Conservation (phyloP, 2,113 vertebrate genomes). For the Diadophis punctatus region DNA sequence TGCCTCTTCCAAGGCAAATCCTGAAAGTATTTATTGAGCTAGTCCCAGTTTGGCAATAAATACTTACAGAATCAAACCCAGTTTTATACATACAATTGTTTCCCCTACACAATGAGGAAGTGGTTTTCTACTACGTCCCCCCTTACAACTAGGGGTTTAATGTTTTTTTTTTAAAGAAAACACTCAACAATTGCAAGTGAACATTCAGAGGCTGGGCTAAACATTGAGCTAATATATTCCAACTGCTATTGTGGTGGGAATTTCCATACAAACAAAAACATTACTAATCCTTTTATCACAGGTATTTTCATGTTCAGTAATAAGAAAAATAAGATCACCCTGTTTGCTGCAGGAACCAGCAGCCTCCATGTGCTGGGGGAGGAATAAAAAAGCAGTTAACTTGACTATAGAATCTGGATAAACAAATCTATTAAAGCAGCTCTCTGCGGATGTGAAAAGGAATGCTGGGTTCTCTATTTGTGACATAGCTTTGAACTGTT, state of each 20-base stretch:
- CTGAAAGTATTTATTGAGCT: background rate
- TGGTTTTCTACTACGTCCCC: background rate
- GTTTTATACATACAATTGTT: background rate
- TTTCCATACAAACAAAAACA: conserved; percentile 55
- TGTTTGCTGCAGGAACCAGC: conserved; percentile 59
- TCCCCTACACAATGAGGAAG: background rate
- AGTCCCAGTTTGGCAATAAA: background rate
- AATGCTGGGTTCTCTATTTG: conserved; percentile 29
- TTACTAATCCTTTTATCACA: conserved; percentile 51
- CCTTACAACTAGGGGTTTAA: background rate
- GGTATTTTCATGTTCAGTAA: conserved; percentile 33
- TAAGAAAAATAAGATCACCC: conserved; percentile 55
- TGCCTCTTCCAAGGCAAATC: background rate
- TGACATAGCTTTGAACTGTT: conserved; percentile 47
- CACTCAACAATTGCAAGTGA: background rate
- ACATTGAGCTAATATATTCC: conserved; percentile 8
- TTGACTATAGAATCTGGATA: conserved; percentile 51
- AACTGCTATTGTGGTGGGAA: conserved; percentile 40
- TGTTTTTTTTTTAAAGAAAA: background rate
- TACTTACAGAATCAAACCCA: background rate
- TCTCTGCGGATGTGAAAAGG: conserved; percentile 45
- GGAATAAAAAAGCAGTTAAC: conserved; percentile 56
- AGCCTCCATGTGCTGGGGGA: conserved; percentile 52
- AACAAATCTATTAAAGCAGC: conserved; percentile 61
- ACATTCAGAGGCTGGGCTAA: background rate